Evolutionary conservation across 2,797 vertebrate species (phyloP).

Genomic region (Prionace glauca): DNA sequence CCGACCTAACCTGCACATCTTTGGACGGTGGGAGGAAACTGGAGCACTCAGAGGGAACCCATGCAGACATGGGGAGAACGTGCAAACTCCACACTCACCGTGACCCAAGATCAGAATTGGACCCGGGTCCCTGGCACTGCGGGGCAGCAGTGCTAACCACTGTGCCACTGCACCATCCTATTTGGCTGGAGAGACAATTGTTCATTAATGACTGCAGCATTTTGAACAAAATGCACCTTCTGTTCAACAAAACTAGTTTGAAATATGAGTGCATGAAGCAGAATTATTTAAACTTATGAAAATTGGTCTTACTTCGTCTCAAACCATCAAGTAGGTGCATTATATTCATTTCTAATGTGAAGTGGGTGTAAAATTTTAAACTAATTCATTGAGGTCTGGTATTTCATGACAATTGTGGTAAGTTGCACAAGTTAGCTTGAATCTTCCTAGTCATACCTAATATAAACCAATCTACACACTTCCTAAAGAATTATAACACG

Average conservation of each 20-base stretch:
- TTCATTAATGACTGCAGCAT: not conserved
- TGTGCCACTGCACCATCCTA: too few species aligned
- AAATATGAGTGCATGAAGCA: not conserved
- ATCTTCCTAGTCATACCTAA: not conserved
- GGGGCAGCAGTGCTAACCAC: too few species aligned
- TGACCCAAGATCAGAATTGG: too few species aligned
- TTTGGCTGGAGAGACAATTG: not conserved
- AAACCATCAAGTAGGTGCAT: not conserved
- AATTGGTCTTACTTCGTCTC: not conserved
- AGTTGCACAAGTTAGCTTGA: not conserved
- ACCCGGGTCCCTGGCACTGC: too few species aligned
- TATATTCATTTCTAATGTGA: not conserved
- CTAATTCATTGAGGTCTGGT: not conserved
- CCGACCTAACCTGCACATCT: too few species aligned
- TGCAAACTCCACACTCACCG: too few species aligned
- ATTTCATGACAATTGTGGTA: too few species aligned
- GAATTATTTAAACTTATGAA: not conserved
- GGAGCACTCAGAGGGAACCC: too few species aligned
- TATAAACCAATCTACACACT: not conserved
- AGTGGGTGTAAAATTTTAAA: not conserved
- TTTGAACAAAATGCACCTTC: not conserved
- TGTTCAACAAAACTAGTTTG: not conserved
- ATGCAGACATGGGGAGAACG: too few species aligned
- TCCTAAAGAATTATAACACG: not conserved
- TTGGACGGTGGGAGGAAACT: too few species aligned